Base-by-base conservation (phyloP, 2,797 vertebrate genomes). In the Spinus pinus region DNA sequence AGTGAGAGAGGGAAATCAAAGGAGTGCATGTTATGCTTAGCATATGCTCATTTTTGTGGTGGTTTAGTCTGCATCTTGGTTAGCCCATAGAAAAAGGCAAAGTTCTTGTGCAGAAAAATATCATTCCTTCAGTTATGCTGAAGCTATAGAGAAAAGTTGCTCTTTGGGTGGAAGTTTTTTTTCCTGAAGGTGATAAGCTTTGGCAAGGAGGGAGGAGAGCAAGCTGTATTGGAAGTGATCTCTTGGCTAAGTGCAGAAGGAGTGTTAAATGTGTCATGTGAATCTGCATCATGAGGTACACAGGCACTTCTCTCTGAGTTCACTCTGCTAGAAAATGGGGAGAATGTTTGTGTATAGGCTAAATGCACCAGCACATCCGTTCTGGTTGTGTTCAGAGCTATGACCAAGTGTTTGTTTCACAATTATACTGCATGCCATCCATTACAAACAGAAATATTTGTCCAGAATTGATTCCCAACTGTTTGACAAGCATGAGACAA, bases 401-500 rank as follows among this genome's bases (percentile, higher is more conserved):
- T 70, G 75, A 62, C 75, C 67, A 81, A 74, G 81, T 84, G 77
- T 81, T 72, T 86, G 65, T 91, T 94, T 88, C 47, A 64, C 69
- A 69, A 31, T 54, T 60, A 24, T 6, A 14, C 47, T 56, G 44
- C 10, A 10, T 71, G 54, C 12, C 54, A 17, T 86, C 58, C 51
- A 79, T 73, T 93, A 62, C 54, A 88, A 86, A 93, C 89, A 86
- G 75, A 94, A 96, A 89, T 92, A 86, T 86, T 96, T 95, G 60
- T 86, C 65, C 41, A 85, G 7, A 92, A 88, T 70, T 75, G 31
- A 90, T 83, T 94, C 86, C 71, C 79, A 93, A 73, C 93, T 81
- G 56, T 94, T 91, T 95, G 94, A 94, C 86, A 96, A 74, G 58
- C 50, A 56, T 91, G 75, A 90, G 92, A 81, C 87, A 93, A 94